Evolutionary conservation across 1,140 invertebrate genomes (phyloP).

Genomic region (Dufourea novaeangliae): DNA sequence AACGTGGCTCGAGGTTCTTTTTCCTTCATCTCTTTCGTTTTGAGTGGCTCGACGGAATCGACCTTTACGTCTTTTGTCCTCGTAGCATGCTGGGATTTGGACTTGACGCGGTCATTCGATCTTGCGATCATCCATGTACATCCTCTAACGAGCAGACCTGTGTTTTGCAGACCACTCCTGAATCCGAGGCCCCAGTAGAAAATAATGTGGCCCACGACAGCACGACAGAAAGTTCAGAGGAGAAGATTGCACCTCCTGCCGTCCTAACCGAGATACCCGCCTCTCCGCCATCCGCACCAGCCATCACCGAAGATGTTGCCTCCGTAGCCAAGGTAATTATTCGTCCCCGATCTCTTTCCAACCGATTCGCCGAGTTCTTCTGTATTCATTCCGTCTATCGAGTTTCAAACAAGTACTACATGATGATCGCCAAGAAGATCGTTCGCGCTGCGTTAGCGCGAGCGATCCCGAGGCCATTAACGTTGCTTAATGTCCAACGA

Average conservation of each 20-base stretch:
- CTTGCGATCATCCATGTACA: background rate
- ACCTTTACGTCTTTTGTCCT: constrained; percentile 47
- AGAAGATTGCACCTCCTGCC: constrained; percentile 73
- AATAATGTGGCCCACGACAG: constrained; percentile 70
- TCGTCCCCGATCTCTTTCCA: background rate
- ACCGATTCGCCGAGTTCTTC: too few species aligned
- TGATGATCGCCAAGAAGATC: constrained; percentile 79
- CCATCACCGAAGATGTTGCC: constrained; percentile 79
- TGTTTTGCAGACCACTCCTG: constrained; percentile 71
- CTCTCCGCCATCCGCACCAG: constrained; percentile 69
- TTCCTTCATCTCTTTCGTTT: too few species aligned
- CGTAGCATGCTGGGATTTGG: constrained; percentile 67
- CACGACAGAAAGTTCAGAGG: constrained; percentile 71
- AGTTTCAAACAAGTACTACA: background rate
- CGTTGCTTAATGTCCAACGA: constrained; percentile 61
- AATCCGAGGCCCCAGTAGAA: constrained; percentile 70
- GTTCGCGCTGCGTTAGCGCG: constrained; percentile 60
- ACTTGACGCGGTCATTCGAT: constrained; percentile 33
- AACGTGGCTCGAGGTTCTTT: too few species aligned
- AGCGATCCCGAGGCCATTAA: constrained; percentile 70
- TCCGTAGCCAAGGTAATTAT: constrained; percentile 77
- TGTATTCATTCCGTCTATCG: too few species aligned
- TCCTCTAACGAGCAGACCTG: constrained; percentile 33
- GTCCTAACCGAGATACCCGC: constrained; percentile 69
- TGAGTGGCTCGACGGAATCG: constrained; percentile 54